phyloP scores from a whole-genome alignment of 2,113 vertebrate species.

The Perca fluviatilis region DNA sequence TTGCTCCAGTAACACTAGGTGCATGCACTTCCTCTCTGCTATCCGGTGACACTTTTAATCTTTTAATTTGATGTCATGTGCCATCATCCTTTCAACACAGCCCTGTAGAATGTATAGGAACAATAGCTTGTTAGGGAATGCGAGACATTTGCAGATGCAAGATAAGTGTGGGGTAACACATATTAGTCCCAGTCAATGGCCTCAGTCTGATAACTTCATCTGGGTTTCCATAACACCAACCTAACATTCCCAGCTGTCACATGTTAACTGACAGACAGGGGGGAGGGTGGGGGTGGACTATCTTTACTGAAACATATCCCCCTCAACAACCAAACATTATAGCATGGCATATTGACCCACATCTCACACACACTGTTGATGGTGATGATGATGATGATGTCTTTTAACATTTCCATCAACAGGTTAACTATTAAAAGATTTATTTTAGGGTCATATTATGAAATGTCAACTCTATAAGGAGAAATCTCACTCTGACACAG shows the following conservation, averaged over 20 bases:
- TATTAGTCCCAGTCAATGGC: neutral
- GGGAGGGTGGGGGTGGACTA: constrained; percentile 12
- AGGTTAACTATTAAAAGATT: neutral
- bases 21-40: neutral
- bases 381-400: no score
- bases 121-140: neutral
- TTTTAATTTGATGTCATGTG: neutral
- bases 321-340: neutral
- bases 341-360: neutral
- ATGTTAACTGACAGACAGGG: constrained; percentile 36
- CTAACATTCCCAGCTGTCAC: constrained; percentile 73
- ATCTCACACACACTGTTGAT: neutral
- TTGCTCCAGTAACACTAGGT: neutral
- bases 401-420: neutral
- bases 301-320: constrained; percentile 43
- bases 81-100: neutral
- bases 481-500: neutral
- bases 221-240: neutral
- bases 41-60: neutral
- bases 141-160: neutral
- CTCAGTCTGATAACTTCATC: constrained; percentile 37
- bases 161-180: neutral
- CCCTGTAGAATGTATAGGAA: neutral
- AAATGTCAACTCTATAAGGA: neutral
- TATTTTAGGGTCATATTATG: no score